Percentiles rank a stretch among this genome's conserved stretches.
Evolutionary conservation across 1,140 invertebrate genomes (phyloP).

Genomic region (Metopolophium dirhodum): DNA sequence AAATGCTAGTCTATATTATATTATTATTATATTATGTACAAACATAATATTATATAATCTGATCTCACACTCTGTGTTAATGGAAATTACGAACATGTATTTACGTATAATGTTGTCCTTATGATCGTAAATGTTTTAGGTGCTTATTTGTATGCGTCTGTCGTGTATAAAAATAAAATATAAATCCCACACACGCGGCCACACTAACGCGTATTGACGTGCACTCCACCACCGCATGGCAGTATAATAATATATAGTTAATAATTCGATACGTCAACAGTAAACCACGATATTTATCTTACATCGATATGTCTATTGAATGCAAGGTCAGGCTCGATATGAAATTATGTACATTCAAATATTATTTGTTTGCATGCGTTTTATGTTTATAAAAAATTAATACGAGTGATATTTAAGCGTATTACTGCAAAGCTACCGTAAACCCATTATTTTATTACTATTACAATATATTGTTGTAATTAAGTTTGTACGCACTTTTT

Average conservation of each 20-base stretch:
- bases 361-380: not conserved
- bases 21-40: not conserved
- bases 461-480: not conserved
- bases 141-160: not conserved
- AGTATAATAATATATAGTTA: not conserved
- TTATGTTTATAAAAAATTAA: not conserved
- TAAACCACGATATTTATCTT: not conserved
- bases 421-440: not conserved
- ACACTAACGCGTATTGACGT: not conserved
- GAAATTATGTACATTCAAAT: not conserved
- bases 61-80: conserved; percentile 25
- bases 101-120: not conserved
- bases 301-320: not conserved
- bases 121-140: not conserved
- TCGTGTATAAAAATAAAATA: not conserved
- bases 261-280: not conserved
- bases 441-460: not conserved
- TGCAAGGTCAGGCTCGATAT: not conserved
- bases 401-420: not conserved
- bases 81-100: not conserved
- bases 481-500: not conserved
- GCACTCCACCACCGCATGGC: not conserved
- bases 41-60: not conserved
- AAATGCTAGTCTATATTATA: conserved; percentile 34
- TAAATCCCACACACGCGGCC: no score